These are phyloP conservation scores for Thalassoma bifasciatum DNA, from an alignment of 2,113 vertebrate species.

Conservation along the genomic window DNA sequence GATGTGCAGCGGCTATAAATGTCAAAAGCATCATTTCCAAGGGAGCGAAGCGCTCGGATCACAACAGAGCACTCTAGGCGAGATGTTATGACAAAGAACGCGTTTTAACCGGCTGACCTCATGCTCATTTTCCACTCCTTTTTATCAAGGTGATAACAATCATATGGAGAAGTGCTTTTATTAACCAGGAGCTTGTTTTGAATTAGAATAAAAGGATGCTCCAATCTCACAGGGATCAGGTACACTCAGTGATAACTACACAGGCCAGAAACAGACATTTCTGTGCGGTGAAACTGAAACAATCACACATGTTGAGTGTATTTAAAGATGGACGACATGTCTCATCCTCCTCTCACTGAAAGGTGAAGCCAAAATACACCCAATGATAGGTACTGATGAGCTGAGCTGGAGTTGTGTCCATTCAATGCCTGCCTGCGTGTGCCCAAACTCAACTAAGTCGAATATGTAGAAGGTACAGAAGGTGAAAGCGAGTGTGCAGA, in stretches of 20 bases:
- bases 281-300: background rate
- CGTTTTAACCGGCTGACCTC: constrained; percentile 39
- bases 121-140: constrained; percentile 41
- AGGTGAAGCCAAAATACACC: no score
- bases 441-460: no score
- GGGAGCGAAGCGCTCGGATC: constrained; percentile 43
- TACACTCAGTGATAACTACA: no score
- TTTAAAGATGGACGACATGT: no score
- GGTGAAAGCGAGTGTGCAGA: no score
- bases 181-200: background rate
- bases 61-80: constrained; percentile 54
- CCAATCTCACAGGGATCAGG: no score
- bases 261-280: background rate
- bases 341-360: no score
- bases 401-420: no score
- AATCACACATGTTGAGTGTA: background rate
- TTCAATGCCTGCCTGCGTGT: no score
- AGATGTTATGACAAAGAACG: constrained; percentile 49
- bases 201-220: background rate
- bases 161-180: background rate
- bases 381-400: no score
- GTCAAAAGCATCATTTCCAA: constrained; percentile 79
- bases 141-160: background rate
- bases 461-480: no score
- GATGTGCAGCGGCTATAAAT: constrained; percentile 75